phyloP scores from a whole-genome alignment of 1,140 invertebrate genomes.

The Maconellicoccus hirsutus region DNA sequence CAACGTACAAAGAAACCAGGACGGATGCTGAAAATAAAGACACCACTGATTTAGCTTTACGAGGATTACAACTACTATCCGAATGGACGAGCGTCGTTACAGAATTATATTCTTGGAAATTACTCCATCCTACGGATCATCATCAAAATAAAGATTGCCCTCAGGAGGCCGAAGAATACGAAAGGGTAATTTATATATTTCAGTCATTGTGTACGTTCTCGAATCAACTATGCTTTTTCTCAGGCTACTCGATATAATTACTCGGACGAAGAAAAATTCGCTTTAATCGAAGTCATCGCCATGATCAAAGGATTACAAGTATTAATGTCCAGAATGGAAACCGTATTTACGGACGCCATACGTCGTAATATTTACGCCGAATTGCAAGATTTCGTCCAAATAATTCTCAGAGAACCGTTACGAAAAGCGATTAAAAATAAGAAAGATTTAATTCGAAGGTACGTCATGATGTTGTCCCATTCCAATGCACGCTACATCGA shows the following conservation, averaged over 20 bases:
- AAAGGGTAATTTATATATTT: constrained; percentile 61
- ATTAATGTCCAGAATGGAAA: constrained; percentile 94
- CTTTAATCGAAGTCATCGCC: constrained; percentile 94
- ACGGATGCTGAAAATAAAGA: constrained; percentile 88
- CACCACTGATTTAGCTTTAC: constrained; percentile 78
- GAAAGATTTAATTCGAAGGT: constrained; percentile 86
- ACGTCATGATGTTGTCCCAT: too few species aligned
- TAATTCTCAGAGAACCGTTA: constrained; percentile 78
- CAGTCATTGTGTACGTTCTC: constrained; percentile 36
- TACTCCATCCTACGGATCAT: constrained; percentile 94
- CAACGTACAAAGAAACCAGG: constrained; percentile 84
- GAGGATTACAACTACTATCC: constrained; percentile 84
- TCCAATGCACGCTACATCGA: neutral
- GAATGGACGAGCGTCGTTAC: constrained; percentile 97
- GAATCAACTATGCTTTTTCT: too few species aligned
- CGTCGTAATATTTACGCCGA: constrained; percentile 90
- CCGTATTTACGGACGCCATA: constrained; percentile 93
- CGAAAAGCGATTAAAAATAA: constrained; percentile 97
- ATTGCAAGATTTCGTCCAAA: constrained; percentile 94
- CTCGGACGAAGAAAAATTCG: constrained; percentile 93
- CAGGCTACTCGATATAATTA: constrained; percentile 90
- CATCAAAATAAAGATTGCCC: constrained; percentile 93
- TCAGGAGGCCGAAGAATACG: constrained; percentile 96
- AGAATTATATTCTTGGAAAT: constrained; percentile 96
- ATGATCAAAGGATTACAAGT: constrained; percentile 99